Evolutionary conservation across 2,113 vertebrate genomes (phyloP), one percentile per base, ranked within the genome.

Genomic region (Cephalopholis sonnerati): DNA sequence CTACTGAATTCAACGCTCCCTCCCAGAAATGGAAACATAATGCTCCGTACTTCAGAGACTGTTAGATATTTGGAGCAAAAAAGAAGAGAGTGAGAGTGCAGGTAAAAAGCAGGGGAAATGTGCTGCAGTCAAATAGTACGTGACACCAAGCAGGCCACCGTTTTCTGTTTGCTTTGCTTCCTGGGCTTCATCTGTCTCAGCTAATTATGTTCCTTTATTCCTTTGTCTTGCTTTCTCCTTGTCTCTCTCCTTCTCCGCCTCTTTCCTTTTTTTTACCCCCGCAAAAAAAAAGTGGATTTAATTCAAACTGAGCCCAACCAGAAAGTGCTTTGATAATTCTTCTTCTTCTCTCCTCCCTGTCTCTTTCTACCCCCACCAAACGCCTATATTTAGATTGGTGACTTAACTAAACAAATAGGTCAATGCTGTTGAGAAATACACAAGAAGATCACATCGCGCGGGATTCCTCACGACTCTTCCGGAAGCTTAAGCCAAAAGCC

Each of bases 341-440:
- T 24, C 68, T 50, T 74, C 53, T 22, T 36, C 67, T 63, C 50
- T 44, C 25, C 46, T 55, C 46, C 15, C 53, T 7, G 3, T 75
- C 41, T 68, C 65, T 46, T 24, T 84, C 62, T 67, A 13, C 65
- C 62, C 7, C 61, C 65, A 8, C 62, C 20, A 8, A 39, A 27
- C 48, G 48, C 6, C 79, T 93, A 90, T 88, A 91, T 91, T 92
- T 91, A 91, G 83, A 87, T n/a, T 50, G 75, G 75, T 90, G 87
- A 89, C 88, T 88, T 87, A 88, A 83, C 73, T 50, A 80, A 89
- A 83, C 89, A 94, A 93, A 89, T 91, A 84, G 91, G 92, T 94
- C 86, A 79, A 82, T 91, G 82, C 85, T 89, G 81, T 79, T 91
- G 87, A 84, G 85, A 91, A 83, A 89, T 50, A 66, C 75, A 66